These are phyloP conservation scores for Carterocephalus palaemon DNA, from an alignment of 2,888 invertebrate species.

Conservation along the genomic window DNA sequence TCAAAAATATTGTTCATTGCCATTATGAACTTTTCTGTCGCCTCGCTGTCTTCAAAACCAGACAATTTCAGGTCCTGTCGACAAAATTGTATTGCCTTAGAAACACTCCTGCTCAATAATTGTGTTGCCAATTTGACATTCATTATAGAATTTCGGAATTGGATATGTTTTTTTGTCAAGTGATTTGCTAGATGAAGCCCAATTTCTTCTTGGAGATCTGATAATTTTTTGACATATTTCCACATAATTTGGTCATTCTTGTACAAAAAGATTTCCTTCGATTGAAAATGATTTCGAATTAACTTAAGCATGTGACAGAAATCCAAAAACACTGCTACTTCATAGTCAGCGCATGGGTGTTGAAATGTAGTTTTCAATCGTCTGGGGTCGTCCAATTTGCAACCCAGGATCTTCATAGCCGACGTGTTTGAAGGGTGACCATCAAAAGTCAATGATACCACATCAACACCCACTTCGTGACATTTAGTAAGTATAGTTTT, in stretches of 20 bases:
- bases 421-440: conserved; percentile 29
- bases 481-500: conserved; percentile 26
- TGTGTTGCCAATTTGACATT: conserved; percentile 33
- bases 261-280: conserved; percentile 8
- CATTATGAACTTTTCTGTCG: conserved; percentile 26
- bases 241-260: conserved; percentile 3
- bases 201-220: conserved; percentile 25
- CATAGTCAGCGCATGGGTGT: conserved; percentile 17
- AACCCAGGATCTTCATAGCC: conserved; percentile 29
- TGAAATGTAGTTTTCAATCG: conserved; percentile 25
- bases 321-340: conserved; percentile 32
- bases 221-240: neutral
- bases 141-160: conserved; percentile 31
- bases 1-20: conserved; percentile 29
- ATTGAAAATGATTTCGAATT: conserved; percentile 27
- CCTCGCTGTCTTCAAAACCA: conserved; percentile 21
- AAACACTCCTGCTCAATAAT: conserved; percentile 30
- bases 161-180: conserved; percentile 26
- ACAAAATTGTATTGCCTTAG: conserved; percentile 26
- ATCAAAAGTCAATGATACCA: conserved; percentile 33
- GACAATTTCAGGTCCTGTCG: conserved; percentile 19
- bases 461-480: conserved; percentile 29
- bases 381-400: conserved; percentile 18
- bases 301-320: conserved; percentile 31
- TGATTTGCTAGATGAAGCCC: conserved; percentile 28